These are phyloP conservation scores for Chionoecetes opilio DNA, from an alignment of 1,140 invertebrate species.

Conservation along the genomic window DNA sequence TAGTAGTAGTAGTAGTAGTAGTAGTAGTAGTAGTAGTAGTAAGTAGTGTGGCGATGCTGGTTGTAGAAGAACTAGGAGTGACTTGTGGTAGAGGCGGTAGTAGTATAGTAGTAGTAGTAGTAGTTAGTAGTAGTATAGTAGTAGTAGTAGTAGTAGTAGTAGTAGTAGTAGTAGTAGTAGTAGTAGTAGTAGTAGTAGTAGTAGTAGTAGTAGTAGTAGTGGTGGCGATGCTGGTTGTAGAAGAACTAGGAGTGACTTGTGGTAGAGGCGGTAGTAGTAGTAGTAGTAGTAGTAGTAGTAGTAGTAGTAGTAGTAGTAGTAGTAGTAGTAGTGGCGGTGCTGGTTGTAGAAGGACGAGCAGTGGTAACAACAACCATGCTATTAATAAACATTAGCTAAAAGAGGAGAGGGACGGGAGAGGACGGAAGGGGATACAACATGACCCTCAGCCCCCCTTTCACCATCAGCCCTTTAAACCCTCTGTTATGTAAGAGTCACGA, in stretches of 20 bases:
- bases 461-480: neutral
- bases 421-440: neutral
- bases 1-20: neutral
- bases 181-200: constrained; percentile 12
- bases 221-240: neutral
- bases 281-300: constrained; percentile 18
- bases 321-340: neutral
- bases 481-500: constrained; percentile 12
- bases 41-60: too few relatives aligned
- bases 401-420: neutral
- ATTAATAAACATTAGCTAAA: neutral
- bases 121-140: too few relatives aligned
- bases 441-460: too few relatives aligned
- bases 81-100: too few relatives aligned
- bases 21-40: constrained; percentile 28
- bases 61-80: too few relatives aligned
- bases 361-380: too few relatives aligned
- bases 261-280: constrained; percentile 20
- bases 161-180: constrained; percentile 22
- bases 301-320: constrained; percentile 29
- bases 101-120: neutral
- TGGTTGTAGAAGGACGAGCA: neutral
- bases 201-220: constrained; percentile 11
- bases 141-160: neutral
- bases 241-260: neutral